A percentile compares a stretch with the other conserved stretches of the same genome.
Conservation (phyloP, 2,113 vertebrate genomes). For the Carettochelys insculpta region DNA sequence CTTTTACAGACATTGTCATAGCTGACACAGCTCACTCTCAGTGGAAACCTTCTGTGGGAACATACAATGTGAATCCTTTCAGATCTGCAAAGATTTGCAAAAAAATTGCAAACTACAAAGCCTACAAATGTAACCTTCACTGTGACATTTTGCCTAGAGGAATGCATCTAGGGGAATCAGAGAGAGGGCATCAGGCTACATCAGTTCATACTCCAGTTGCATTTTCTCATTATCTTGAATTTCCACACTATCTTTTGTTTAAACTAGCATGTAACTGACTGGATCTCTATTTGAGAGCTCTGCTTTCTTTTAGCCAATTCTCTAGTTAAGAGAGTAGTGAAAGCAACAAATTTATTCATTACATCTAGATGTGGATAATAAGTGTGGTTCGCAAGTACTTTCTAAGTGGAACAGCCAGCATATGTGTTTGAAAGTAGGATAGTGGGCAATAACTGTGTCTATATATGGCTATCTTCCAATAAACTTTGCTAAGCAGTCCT, state of each 20-base stretch:
- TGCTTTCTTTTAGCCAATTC: constrained; percentile 24
- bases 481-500: not conserved
- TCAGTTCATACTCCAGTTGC: constrained; percentile 1
- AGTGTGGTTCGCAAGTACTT: constrained; percentile 38
- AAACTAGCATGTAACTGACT: constrained; percentile 31
- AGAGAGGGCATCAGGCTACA: not conserved
- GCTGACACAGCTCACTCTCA: constrained; percentile 8
- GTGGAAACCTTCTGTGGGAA: constrained; percentile 22
- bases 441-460: constrained; percentile 3
- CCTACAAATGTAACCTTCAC: constrained; percentile 12
- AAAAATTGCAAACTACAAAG: constrained; percentile 2
- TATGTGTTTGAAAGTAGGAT: not conserved
- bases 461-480: not conserved
- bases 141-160: constrained; percentile 26
- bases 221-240: constrained; percentile 48
- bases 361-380: constrained; percentile 30
- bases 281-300: constrained; percentile 36
- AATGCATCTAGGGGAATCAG: not conserved
- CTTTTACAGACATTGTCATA: constrained; percentile 37
- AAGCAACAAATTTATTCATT: constrained; percentile 25
- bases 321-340: constrained; percentile 41
- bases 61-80: not conserved
- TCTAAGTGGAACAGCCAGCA: not conserved
- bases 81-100: not conserved
- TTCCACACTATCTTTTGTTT: constrained; percentile 37